Evolutionary conservation across 2,888 invertebrate genomes (phyloP), one percentile per base, ranked within the genome.

Genomic region (Aleiodes leptofemur): DNA sequence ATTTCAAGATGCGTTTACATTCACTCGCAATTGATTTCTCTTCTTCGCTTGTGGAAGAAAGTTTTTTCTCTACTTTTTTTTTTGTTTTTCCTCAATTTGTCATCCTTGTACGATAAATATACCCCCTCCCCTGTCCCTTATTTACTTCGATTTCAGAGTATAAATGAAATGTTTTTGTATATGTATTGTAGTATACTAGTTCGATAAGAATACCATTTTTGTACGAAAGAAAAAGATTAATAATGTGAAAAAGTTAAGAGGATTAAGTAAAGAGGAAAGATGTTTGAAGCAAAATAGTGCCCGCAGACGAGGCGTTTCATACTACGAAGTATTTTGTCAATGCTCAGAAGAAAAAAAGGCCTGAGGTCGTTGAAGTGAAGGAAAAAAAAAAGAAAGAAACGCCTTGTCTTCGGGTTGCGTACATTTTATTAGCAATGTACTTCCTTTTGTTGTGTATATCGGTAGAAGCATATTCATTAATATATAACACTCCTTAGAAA

Each of bases 361-460:
- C 23, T 7, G 43, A 43, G 43, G 50, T 50, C 14, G 38, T 53
- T 34, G 31, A 53, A 11, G 55, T 51, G n/a, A 72, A 51, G 14
- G 72, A 38, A 34, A n/a, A 68, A n/a, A 29, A 23, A 23, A 23
- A 23, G n/a, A 8, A 43, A 23, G 7, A 53, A 23, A 29, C 90
- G 89, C 88, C 74, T 72, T 69, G 90, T 89, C 88, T 89, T 72
- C 76, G 75, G 90, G 90, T 90, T 79, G 90, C 90, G 90, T 91
- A 90, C 73, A 76, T 69, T 75, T 76, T 51, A 73, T 72, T 80
- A 79, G 51, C 72, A 73, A 74, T 73, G 75, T 69, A 73, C 78
- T 76, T 77, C 79, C 80, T 14, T 77, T 79, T 84, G 82, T 86
- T 86, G 86, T 86, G 86, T 85, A 86, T 86, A 86, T 85, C 82